phyloP scores from a whole-genome alignment of 2,797 vertebrate genomes.

The Pogoniulus pusillus region DNA sequence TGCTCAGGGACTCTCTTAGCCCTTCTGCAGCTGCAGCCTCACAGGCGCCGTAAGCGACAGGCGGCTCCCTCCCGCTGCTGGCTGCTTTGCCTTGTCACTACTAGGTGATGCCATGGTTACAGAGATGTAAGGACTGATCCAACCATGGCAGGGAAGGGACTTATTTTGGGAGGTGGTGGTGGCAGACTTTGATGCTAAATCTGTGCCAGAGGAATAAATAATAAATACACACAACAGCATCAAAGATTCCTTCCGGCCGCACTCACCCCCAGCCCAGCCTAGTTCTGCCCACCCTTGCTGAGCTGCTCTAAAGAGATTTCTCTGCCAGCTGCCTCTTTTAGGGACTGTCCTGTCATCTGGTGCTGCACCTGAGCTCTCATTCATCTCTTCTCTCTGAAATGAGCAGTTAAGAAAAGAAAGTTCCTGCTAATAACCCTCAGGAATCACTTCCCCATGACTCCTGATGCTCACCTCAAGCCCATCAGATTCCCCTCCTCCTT shows the following conservation, averaged over 20 bases:
- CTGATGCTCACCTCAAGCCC: neutral
- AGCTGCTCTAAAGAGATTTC: neutral
- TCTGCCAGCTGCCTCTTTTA: neutral
- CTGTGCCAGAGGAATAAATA: constrained; percentile 57
- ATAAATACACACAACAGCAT: constrained; percentile 32
- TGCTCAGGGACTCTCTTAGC: neutral
- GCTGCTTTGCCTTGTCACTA: neutral
- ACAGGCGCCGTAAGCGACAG: neutral
- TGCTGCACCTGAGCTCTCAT: constrained; percentile 10
- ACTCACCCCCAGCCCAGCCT: neutral
- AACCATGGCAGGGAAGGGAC: neutral
- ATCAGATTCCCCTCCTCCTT: neutral
- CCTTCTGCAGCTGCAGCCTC: neutral
- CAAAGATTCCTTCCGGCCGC: neutral
- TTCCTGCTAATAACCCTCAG: neutral
- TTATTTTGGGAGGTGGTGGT: neutral
- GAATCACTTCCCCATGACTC: neutral
- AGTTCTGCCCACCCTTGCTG: constrained; percentile 17
- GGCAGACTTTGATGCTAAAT: constrained; percentile 40
- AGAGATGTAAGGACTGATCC: neutral
- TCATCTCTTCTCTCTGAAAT: neutral
- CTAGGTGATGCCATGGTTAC: neutral
- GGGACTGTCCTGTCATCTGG: neutral
- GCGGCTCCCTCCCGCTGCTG: neutral
- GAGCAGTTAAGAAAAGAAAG: neutral